Base-by-base conservation (phyloP, 2,797 vertebrate species). In the Clamator glandarius region DNA sequence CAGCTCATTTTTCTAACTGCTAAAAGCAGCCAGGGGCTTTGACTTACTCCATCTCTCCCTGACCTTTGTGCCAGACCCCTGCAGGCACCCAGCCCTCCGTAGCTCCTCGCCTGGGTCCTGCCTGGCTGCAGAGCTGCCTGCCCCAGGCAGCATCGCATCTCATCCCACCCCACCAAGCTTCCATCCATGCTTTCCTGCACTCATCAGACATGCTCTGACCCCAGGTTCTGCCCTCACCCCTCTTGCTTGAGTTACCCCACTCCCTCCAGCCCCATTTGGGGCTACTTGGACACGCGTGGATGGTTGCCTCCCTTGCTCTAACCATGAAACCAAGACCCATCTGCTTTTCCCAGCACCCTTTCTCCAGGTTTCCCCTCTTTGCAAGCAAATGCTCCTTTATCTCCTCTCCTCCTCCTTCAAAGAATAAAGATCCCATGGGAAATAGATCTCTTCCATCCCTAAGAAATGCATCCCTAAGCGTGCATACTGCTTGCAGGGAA, bases 1-100 rank as follows among this genome's bases (percentile, higher is more conserved):
- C 87, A 86, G 73, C 84, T 92, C 81, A 15, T 64, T 92, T 72
- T 50, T 73, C 59, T 51, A 57, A 29, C 24, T 6, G 80, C 58
- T 51, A 13, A 51, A 39, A 64, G 58, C 80, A 83, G 63, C 80
- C 87, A 59, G 59, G 41, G 68, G 36, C 41, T 76, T 79, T 33
- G 72, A 46, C 50, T 85, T 39, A 24, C 44, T 36, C 67, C n/a
- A 5, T 35, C 79, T 59, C 62, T 48, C 58, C 58, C 20, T 13
- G 44, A 3, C 68, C 52, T 69, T 29, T 14, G 70, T 17, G 75
- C 90, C 66, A 85, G 80, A 59, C 23, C 62, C 50, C 62, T 5
- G 19, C 74, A 46, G 68, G 35, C 75, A 55, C n/a, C n/a, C 7
- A 1, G n/a, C 79, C 50, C 87, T 23, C 51, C 0, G 2, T 85